Percentiles rank a stretch among this genome's conserved stretches.
phyloP scores from a whole-genome alignment of 2,113 vertebrate species.

The Vicugna pacos region DNA sequence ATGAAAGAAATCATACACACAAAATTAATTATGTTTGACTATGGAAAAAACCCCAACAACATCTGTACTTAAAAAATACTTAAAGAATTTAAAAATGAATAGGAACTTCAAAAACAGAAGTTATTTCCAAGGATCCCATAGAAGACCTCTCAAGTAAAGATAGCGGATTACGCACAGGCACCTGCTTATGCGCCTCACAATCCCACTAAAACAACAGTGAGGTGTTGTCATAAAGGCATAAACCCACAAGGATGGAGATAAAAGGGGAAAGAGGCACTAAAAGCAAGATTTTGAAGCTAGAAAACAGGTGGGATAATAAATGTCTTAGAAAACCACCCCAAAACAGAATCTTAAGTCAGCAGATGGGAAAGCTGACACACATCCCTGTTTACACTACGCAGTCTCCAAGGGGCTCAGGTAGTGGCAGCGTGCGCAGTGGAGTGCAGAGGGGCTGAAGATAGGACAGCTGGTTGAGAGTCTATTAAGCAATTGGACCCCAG shows the following conservation, averaged over 20 bases:
- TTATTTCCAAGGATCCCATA: background rate
- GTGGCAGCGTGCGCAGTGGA: background rate
- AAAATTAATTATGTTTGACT: background rate
- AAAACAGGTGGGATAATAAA: background rate
- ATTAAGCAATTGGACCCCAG: background rate
- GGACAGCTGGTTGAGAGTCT: background rate
- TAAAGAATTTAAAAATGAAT: constrained; percentile 31
- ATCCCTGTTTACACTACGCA: background rate
- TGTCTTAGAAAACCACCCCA: background rate
- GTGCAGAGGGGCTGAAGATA: background rate
- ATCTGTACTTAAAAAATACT: constrained; percentile 48
- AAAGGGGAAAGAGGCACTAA: background rate
- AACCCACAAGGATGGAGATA: background rate
- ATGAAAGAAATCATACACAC: background rate
- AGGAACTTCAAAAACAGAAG: constrained; percentile 42
- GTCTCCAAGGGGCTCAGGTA: background rate
- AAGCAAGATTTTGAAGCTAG: background rate
- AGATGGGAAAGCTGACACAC: background rate
- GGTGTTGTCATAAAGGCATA: background rate
- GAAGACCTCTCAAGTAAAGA: background rate
- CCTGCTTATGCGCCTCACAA: background rate
- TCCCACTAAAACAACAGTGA: background rate
- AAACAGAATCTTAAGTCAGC: background rate
- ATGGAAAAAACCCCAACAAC: background rate
- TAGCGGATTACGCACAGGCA: background rate